Percentiles rank a stretch among this genome's conserved stretches.
Conservation (phyloP, 2,888 invertebrate genomes). For the Nebria salina region DNA sequence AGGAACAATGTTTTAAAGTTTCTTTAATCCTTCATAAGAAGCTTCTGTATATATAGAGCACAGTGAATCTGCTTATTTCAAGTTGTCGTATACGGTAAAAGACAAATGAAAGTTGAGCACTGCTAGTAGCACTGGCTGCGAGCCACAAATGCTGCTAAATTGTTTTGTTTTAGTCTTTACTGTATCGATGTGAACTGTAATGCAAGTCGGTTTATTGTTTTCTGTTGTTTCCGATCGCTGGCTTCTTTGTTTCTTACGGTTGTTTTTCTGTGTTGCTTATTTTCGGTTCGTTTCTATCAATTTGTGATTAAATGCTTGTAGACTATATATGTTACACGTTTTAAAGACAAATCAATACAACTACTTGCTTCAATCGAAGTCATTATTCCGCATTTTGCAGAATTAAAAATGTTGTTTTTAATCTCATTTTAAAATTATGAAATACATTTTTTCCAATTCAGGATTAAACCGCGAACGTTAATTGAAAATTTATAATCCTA, state of each 20-base stretch:
- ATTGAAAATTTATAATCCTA: no score
- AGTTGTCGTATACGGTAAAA: not conserved
- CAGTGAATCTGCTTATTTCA: slow-evolving; percentile 8
- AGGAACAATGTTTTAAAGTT: not conserved
- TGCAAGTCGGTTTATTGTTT: not conserved
- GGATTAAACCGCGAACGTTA: no score
- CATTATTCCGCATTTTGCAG: no score
- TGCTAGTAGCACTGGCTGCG: not conserved
- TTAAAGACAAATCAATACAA: no score
- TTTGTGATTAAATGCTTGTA: no score
- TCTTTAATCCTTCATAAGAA: slow-evolving; percentile 9
- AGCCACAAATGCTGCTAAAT: slow-evolving; percentile 4
- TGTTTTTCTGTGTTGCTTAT: not conserved
- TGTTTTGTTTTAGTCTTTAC: slow-evolving; percentile 10
- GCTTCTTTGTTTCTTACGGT: not conserved
- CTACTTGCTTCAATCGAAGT: no score
- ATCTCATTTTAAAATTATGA: no score
- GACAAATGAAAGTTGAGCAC: no score
- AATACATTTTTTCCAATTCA: no score
- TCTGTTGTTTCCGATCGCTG: not conserved
- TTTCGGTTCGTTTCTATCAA: no score
- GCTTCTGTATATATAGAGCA: slow-evolving; percentile 4
- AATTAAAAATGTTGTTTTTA: no score
- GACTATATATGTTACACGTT: no score
- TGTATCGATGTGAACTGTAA: not conserved